A percentile compares a stretch with the other conserved stretches of the same genome.
Evolutionary conservation across 2,797 vertebrate genomes (phyloP).

Genomic region (Channa striata): DNA sequence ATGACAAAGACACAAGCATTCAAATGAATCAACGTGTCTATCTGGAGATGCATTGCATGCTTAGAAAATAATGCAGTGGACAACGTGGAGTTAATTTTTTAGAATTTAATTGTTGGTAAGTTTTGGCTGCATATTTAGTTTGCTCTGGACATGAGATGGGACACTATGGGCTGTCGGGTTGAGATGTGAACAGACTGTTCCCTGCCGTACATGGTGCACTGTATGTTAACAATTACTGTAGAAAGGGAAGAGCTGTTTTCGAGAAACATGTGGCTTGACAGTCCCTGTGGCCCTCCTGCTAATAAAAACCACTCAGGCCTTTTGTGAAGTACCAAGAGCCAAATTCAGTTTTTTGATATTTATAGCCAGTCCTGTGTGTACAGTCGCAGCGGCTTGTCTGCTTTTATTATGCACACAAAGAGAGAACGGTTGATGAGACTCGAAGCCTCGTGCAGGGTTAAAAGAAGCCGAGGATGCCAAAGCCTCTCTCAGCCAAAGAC

Average conservation of each 20-base stretch:
- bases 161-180: neutral
- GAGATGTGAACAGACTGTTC: neutral
- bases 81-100: slow-evolving; percentile 21
- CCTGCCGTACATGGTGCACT: neutral
- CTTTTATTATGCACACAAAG: slow-evolving; percentile 15
- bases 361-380: slow-evolving; percentile 13
- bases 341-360: slow-evolving; percentile 14
- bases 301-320: slow-evolving; percentile 27
- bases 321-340: slow-evolving; percentile 18
- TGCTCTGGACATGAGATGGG: neutral
- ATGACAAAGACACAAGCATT: slow-evolving; percentile 75
- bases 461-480: slow-evolving; percentile 20
- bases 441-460: slow-evolving; percentile 51
- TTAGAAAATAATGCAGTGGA: slow-evolving; percentile 26
- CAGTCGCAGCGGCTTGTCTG: slow-evolving; percentile 2
- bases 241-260: neutral
- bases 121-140: slow-evolving; percentile 48
- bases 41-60: neutral
- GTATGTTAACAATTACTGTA: neutral
- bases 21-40: slow-evolving; percentile 67
- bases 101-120: slow-evolving; percentile 37
- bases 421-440: slow-evolving; percentile 7
- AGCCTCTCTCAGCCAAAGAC: slow-evolving; percentile 27
- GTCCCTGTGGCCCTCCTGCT: slow-evolving; percentile 1
- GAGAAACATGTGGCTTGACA: neutral